These are phyloP conservation scores for Lasioglossum lativentre DNA, from an alignment of 2,888 invertebrate genomes.

Conservation along the genomic window DNA sequence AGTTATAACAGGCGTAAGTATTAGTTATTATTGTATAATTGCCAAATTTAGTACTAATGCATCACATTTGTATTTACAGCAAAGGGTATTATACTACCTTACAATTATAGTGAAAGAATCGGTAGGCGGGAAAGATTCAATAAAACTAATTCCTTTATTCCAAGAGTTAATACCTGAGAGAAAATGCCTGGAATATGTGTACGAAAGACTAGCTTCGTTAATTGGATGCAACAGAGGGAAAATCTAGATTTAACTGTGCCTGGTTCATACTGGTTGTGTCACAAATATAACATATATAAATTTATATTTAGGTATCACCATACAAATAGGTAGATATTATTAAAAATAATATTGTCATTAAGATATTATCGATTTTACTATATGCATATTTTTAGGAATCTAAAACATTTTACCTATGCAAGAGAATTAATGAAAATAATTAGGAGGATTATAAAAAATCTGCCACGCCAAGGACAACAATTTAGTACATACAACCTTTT, in stretches of 20 bases:
- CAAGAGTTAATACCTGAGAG: conserved; percentile 80
- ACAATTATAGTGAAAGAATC: conserved; percentile 79
- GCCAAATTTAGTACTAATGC: not conserved
- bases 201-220: conserved; percentile 79
- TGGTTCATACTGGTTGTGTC: conserved; percentile 83
- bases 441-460: conserved; percentile 80
- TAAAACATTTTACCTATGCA: conserved; percentile 74
- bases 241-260: conserved; percentile 79
- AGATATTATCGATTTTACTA: not conserved
- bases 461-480: conserved; percentile 80
- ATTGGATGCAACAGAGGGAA: conserved; percentile 78
- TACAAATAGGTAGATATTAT: conserved; percentile 71
- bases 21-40: not conserved
- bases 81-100: conserved; percentile 81
- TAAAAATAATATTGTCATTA: not conserved
- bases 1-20: conserved; percentile 81
- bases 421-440: conserved; percentile 82
- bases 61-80: conserved; percentile 72
- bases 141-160: conserved; percentile 81
- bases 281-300: conserved; percentile 82
- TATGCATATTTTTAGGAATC: conserved; percentile 70
- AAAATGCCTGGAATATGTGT: conserved; percentile 84
- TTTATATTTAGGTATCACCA: conserved; percentile 81
- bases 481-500: conserved; percentile 81
- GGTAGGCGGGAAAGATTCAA: conserved; percentile 71